These are phyloP conservation scores for Nebria ingens DNA, from an alignment of 1,140 invertebrate species.

Conservation along the genomic window DNA sequence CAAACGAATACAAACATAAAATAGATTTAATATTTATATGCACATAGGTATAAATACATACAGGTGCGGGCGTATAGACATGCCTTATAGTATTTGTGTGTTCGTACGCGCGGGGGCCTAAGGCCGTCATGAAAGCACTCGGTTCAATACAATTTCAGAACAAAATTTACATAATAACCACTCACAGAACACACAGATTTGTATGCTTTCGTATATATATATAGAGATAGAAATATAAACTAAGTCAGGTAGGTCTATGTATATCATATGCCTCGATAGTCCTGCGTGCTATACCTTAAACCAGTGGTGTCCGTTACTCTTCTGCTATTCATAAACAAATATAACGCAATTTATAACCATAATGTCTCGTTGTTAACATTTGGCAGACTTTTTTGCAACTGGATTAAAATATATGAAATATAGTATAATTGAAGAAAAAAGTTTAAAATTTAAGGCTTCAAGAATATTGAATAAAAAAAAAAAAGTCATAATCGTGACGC, in stretches of 20 bases:
- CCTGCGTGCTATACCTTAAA: too few relatives aligned
- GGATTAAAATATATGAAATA: too few relatives aligned
- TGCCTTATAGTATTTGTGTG: neutral
- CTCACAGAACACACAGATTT: neutral
- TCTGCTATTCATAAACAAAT: too few relatives aligned
- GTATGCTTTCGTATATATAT: neutral
- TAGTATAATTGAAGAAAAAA: too few relatives aligned
- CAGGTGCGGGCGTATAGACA: neutral
- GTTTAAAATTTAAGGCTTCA: too few relatives aligned
- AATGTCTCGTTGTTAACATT: too few relatives aligned
- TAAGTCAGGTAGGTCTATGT: neutral
- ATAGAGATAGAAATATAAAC: constrained; percentile 1
- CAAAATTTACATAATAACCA: constrained; percentile 6
- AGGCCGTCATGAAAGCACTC: constrained; percentile 2
- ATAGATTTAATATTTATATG: neutral
- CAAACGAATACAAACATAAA: neutral
- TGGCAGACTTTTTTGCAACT: too few relatives aligned
- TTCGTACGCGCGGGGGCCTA: neutral
- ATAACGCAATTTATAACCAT: too few relatives aligned
- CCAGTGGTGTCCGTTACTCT: neutral
- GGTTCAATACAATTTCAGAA: constrained; percentile 5
- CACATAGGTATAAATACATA: neutral
- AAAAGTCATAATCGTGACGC: too few relatives aligned
- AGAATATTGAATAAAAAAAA: too few relatives aligned
- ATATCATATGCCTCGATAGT: neutral